These are phyloP conservation scores for Corvus cornix DNA, from an alignment of 2,113 vertebrate species.

Conservation along the genomic window DNA sequence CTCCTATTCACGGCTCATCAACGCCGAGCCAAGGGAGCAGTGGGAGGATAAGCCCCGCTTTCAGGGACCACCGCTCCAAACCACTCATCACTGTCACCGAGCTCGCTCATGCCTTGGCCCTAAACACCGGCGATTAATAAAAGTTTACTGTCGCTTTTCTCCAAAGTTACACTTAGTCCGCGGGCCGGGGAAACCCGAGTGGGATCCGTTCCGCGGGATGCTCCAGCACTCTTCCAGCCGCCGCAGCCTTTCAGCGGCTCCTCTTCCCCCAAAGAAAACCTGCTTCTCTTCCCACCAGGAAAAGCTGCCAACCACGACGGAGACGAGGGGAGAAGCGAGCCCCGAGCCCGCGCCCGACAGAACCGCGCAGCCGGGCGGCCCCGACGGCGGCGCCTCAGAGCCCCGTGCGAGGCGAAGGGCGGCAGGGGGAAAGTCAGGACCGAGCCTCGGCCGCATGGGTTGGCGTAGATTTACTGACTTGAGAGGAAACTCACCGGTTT, in stretches of 20 bases:
- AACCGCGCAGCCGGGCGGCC: neutral
- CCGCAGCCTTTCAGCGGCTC: neutral
- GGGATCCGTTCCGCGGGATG: neutral
- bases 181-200: neutral
- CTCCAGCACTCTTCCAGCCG: neutral
- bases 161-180: neutral
- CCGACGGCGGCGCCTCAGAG: neutral
- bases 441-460: neutral
- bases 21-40: conserved; percentile 36
- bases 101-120: conserved; percentile 27
- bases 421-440: neutral
- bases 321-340: neutral
- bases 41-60: conserved; percentile 68
- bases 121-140: conserved; percentile 44
- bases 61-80: conserved; percentile 49
- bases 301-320: neutral
- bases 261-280: neutral
- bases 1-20: conserved; percentile 63
- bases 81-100: conserved; percentile 64
- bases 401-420: neutral
- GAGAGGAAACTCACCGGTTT: conserved; percentile 40
- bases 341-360: neutral
- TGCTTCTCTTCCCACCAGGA: neutral
- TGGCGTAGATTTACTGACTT: neutral
- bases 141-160: conserved; percentile 26